These are phyloP conservation scores for Brachionus angularis DNA, from an alignment of 1,140 invertebrate species.

Conservation along the genomic window DNA sequence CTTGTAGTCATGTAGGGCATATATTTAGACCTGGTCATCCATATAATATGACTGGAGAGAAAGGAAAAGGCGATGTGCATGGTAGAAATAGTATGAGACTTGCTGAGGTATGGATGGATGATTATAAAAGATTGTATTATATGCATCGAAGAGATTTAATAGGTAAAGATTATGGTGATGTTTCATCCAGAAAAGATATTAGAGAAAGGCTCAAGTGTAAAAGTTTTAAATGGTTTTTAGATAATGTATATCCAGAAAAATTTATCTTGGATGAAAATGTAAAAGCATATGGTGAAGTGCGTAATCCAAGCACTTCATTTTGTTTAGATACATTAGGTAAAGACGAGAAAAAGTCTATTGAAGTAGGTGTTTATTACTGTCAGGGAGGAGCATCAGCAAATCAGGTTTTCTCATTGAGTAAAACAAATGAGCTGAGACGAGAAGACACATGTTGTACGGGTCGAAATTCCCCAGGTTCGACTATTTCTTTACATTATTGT, in stretches of 20 bases:
- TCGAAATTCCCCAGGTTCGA: not conserved
- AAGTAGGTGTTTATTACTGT: conserved; percentile 70
- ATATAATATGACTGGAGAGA: conserved; percentile 46
- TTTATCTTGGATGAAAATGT: conserved; percentile 69
- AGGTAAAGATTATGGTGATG: conserved; percentile 59
- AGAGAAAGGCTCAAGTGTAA: conserved; percentile 76
- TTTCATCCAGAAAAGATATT: conserved; percentile 54
- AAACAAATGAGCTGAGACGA: conserved; percentile 68
- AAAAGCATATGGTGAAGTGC: conserved; percentile 67
- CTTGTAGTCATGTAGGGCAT: conserved; percentile 44
- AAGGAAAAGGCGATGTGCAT: conserved; percentile 35
- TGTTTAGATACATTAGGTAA: conserved; percentile 76
- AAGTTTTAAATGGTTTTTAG: conserved; percentile 93
- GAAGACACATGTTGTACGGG: conserved; percentile 66
- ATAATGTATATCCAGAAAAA: conserved; percentile 75
- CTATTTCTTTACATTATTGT: conserved; percentile 5
- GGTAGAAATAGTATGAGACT: conserved; percentile 60
- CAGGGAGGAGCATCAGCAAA: conserved; percentile 65
- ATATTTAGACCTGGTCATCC: conserved; percentile 44
- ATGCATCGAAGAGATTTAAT: conserved; percentile 36
- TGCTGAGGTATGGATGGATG: conserved; percentile 91
- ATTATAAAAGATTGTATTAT: conserved; percentile 45
- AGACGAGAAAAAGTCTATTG: conserved; percentile 61
- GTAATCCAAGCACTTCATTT: conserved; percentile 61
- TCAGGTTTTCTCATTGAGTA: conserved; percentile 69